phyloP scores from a whole-genome alignment of 2,888 invertebrate species.

The Heliconius sara region DNA sequence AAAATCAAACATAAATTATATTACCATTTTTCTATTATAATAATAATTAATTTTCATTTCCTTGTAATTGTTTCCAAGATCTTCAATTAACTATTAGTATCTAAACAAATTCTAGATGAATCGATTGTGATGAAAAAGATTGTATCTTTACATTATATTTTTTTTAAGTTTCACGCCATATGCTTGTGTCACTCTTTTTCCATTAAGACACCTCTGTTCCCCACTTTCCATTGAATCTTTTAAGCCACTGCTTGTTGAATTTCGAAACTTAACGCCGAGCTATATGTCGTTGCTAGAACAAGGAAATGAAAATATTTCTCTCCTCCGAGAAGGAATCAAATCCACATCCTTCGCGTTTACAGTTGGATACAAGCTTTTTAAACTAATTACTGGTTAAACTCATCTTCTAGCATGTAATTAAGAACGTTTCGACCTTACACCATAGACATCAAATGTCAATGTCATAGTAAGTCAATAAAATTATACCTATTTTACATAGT shows the following conservation, averaged over 20 bases:
- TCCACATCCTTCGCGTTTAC: not conserved
- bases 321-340: not conserved
- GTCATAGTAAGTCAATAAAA: not conserved
- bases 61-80: conserved; percentile 33
- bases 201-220: not conserved
- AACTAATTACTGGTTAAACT: not conserved
- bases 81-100: conserved; percentile 7
- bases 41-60: conserved; percentile 28
- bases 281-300: not conserved
- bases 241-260: not conserved
- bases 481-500: not conserved
- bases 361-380: not conserved
- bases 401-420: not conserved
- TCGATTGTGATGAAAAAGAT: conserved; percentile 5
- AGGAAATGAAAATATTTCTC: not conserved
- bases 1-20: not conserved
- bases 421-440: not conserved
- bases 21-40: not conserved
- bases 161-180: not conserved
- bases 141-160: not conserved
- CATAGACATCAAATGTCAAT: not conserved
- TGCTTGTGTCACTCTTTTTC: not conserved
- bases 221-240: not conserved
- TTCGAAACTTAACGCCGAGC: not conserved
- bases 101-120: conserved; percentile 4